These are phyloP conservation scores for Gallinago media DNA, from an alignment of 2,113 vertebrate genomes.

Conservation along the genomic window DNA sequence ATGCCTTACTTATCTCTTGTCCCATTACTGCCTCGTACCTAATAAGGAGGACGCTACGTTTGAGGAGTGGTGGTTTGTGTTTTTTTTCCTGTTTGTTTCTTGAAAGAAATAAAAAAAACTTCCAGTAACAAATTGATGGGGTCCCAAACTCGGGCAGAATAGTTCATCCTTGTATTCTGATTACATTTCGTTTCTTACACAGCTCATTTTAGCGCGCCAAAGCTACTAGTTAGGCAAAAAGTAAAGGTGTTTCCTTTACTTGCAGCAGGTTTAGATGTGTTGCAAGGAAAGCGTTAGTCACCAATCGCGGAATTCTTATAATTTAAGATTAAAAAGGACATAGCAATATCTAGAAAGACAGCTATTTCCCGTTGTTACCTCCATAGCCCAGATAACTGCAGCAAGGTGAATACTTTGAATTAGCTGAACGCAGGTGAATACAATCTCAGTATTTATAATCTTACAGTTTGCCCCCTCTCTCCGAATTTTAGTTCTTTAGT, in stretches of 20 bases:
- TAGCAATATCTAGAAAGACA: not conserved
- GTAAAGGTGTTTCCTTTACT: not conserved
- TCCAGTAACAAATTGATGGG: not conserved
- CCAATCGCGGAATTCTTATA: not conserved
- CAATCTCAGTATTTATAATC: not conserved
- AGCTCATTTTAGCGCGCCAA: not conserved
- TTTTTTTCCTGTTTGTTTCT: not conserved
- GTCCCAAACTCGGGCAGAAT: not conserved
- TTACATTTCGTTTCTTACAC: not conserved
- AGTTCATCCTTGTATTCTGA: not conserved
- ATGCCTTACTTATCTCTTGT: not conserved
- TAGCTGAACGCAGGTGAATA: constrained; percentile 14
- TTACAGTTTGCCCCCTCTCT: not conserved
- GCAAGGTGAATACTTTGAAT: constrained; percentile 18
- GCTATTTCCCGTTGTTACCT: not conserved
- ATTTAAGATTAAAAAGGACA: not conserved
- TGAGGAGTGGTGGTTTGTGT: not conserved
- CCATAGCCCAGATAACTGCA: not conserved
- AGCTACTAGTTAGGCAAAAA: not conserved
- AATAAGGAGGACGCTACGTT: not conserved
- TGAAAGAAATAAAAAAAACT: not conserved
- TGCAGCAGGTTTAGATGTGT: not conserved
- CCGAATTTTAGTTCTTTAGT: not conserved
- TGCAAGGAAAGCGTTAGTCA: not conserved
- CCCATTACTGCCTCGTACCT: not conserved